phyloP scores from a whole-genome alignment of 2,797 vertebrate species.

The Cossypha caffra region DNA sequence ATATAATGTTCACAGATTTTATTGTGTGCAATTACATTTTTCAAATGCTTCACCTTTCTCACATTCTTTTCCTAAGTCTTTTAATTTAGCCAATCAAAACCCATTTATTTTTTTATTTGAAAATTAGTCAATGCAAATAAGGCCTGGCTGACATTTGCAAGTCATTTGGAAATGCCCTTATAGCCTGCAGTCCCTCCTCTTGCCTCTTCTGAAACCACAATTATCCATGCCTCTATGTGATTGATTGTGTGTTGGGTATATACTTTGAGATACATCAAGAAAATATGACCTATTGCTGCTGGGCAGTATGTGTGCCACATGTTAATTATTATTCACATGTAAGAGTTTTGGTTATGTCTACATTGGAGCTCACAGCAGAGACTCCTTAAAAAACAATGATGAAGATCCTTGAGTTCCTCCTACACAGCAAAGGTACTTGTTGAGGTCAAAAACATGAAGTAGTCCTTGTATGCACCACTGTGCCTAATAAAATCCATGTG shows the following conservation, averaged over 20 bases:
- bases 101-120: constrained; percentile 29
- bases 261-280: neutral
- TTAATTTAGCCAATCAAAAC: constrained; percentile 12
- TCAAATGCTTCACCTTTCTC: neutral
- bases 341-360: neutral
- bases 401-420: neutral
- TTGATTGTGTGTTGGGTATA: neutral
- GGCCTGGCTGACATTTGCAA: constrained; percentile 13
- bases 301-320: neutral
- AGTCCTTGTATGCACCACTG: neutral
- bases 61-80: neutral
- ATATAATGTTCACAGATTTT: neutral
- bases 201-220: neutral
- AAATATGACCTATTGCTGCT: neutral
- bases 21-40: neutral
- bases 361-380: neutral
- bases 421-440: neutral
- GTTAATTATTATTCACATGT: neutral
- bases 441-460: neutral
- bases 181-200: neutral
- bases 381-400: neutral
- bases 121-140: constrained; percentile 34
- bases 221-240: neutral
- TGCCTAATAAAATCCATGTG: neutral
- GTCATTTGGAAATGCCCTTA: constrained; percentile 12